Base-by-base conservation (phyloP, 1,140 invertebrate genomes). In the Drosophila serrata region DNA sequence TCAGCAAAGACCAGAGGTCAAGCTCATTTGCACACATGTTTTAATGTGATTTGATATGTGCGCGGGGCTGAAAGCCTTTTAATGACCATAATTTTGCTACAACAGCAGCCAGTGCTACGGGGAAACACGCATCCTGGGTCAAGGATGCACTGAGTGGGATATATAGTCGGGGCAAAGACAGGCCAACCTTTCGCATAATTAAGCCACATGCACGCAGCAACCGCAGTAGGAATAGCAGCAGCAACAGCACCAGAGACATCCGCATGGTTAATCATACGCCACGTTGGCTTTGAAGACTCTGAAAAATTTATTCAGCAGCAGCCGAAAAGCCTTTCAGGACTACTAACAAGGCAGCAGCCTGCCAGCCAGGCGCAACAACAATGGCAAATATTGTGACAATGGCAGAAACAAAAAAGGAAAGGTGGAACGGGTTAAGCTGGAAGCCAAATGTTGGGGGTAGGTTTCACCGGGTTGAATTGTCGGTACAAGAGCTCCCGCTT, bases 211-310 rank as follows among this genome's bases (percentile, higher is more conserved):
- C 59, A 79, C 69, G 76, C 76, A 82, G 57, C 58, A 68, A 74
- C 81, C 77, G 62, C 77, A 86, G 33, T 17, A 69, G 31, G 33
- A 68, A 49, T 58, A 45, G 37, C 22, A 72, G 13, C 24, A 65
- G 35, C 74, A 81, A 12, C 68, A 33, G 56, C 39, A 45, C 42
- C 27, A 80, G 74, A 62, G 58, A 64, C 76, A 68, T 67, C 72
- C 69, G 73, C 84, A 88, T 88, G 85, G 84, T 88, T 87, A 87
- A 90, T 87, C 84, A 87, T 87, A 87, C 84, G 79, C 75, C 75
- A 68, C 53, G 82, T 79, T 82, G 63, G 53, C 79, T 64, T 45
- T 31, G 15, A 49, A 46, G 69, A 31, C 61, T 60, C 48, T 86
- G 56, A 75, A 76, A 79, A 81, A 86, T 81, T 65, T 69, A 78